Percentiles rank a stretch among this genome's conserved stretches.
Evolutionary conservation across 1,140 invertebrate species (phyloP).

Genomic region (Drosophila rhopaloa): DNA sequence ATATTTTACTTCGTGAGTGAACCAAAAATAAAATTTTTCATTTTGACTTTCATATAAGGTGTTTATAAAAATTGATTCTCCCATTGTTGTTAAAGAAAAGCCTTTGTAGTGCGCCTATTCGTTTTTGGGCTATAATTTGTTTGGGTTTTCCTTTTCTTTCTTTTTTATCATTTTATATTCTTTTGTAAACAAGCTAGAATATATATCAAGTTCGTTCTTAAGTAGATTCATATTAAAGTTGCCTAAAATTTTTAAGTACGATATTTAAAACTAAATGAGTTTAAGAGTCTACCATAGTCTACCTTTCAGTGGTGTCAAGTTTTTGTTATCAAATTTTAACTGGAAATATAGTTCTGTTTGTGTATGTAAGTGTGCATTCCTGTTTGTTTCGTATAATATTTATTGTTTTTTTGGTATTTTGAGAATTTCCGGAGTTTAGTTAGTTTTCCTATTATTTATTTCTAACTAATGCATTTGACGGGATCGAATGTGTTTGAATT

Average conservation of each 20-base stretch:
- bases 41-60: slow-evolving; percentile 43
- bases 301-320: slow-evolving; percentile 36
- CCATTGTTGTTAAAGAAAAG: slow-evolving; percentile 28
- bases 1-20: slow-evolving; percentile 31
- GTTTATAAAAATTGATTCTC: slow-evolving; percentile 39
- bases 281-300: slow-evolving; percentile 52
- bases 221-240: slow-evolving; percentile 71
- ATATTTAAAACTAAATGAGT: slow-evolving; percentile 77
- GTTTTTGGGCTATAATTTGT: slow-evolving; percentile 30
- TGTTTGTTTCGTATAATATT: slow-evolving; percentile 7
- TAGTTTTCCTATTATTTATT: slow-evolving; percentile 34
- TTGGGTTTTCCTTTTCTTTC: slow-evolving; percentile 21
- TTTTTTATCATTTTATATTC: slow-evolving; percentile 51
- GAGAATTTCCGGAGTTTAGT: slow-evolving; percentile 24
- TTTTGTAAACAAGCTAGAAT: slow-evolving; percentile 73
- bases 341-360: slow-evolving; percentile 36
- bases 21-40: slow-evolving; percentile 41
- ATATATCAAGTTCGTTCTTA: slow-evolving; percentile 69
- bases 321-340: slow-evolving; percentile 45
- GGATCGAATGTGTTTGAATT: slow-evolving; percentile 36
- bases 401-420: not conserved
- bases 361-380: slow-evolving; percentile 36
- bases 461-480: slow-evolving; percentile 53
- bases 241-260: slow-evolving; percentile 71
- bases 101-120: slow-evolving; percentile 34